Conservation (phyloP, 2,888 invertebrate species). For the Mesochorus sp. region DNA sequence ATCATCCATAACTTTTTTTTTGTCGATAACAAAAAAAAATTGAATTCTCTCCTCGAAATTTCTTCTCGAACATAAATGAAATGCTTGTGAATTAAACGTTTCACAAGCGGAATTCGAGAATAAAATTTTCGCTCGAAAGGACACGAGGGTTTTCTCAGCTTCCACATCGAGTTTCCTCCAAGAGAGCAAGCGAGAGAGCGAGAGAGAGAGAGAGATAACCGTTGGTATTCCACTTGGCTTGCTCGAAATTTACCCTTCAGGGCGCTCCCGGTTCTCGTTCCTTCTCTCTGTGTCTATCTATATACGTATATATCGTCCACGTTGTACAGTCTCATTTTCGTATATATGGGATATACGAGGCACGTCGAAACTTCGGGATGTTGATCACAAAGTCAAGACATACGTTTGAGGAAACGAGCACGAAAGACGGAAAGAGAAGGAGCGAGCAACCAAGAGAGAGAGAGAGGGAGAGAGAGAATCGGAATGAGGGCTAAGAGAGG, state of each 20-base stretch:
- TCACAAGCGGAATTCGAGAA: slow-evolving; percentile 6
- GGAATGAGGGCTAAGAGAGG: slow-evolving; percentile 3
- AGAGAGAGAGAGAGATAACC: slow-evolving; percentile 1
- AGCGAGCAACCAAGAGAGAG: not conserved
- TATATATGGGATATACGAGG: slow-evolving; percentile 29
- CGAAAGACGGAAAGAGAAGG: not conserved
- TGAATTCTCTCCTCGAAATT: not conserved
- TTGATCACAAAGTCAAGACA: slow-evolving; percentile 57
- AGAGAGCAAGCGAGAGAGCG: not conserved
- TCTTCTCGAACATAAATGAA: slow-evolving; percentile 8
- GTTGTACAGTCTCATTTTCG: slow-evolving; percentile 27
- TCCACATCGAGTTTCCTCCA: not conserved
- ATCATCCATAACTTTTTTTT: not conserved
- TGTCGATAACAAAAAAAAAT: not conserved
- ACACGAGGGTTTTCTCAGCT: slow-evolving; percentile 25
- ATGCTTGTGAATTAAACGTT: slow-evolving; percentile 40
- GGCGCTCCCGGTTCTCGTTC: slow-evolving; percentile 8
- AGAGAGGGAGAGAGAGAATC: slow-evolving; percentile 3
- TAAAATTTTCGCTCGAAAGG: slow-evolving; percentile 42
- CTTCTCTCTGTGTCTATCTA: not conserved
- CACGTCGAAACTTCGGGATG: slow-evolving; percentile 47
- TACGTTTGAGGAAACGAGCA: slow-evolving; percentile 39
- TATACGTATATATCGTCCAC: not conserved
- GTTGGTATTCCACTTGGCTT: slow-evolving; percentile 52
- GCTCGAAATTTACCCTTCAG: slow-evolving; percentile 44